A percentile compares a stretch with the other conserved stretches of the same genome.
phyloP scores from a whole-genome alignment of 2,888 invertebrate genomes.

The Megamerina dolium region DNA sequence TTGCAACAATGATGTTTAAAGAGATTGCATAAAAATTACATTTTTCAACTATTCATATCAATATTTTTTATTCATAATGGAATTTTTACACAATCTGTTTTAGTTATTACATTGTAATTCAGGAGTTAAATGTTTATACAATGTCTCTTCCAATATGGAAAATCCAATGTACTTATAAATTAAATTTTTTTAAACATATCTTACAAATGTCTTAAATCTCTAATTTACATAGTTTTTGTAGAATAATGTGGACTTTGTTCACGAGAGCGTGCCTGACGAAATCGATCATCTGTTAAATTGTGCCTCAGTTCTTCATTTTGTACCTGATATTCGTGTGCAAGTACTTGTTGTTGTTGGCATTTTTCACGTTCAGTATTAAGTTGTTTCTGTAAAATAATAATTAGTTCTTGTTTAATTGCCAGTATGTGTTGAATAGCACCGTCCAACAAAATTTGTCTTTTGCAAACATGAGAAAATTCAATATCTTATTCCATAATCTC shows the following conservation, averaged over 20 bases:
- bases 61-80: too few species aligned
- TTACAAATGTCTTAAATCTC: too few species aligned
- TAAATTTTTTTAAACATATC: too few species aligned
- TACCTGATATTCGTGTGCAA: conserved; percentile 39
- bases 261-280: conserved; percentile 37
- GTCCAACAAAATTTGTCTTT: background rate
- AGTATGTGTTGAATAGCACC: background rate
- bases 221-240: conserved; percentile 20
- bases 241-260: conserved; percentile 29
- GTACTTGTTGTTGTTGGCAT: conserved; percentile 33
- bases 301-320: conserved; percentile 43
- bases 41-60: too few species aligned
- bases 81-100: too few species aligned
- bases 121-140: conserved; percentile 9
- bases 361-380: conserved; percentile 35
- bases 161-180: too few species aligned
- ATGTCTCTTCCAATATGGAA: too few species aligned
- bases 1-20: too few species aligned
- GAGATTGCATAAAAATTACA: too few species aligned
- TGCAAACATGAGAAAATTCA: background rate
- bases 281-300: conserved; percentile 43
- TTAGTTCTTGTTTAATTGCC: too few species aligned
- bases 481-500: too few species aligned
- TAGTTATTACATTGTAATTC: too few species aligned
- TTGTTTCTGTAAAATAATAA: conserved; percentile 28